Base-by-base conservation (phyloP, 2,888 invertebrate species). In the Idaea aversata region DNA sequence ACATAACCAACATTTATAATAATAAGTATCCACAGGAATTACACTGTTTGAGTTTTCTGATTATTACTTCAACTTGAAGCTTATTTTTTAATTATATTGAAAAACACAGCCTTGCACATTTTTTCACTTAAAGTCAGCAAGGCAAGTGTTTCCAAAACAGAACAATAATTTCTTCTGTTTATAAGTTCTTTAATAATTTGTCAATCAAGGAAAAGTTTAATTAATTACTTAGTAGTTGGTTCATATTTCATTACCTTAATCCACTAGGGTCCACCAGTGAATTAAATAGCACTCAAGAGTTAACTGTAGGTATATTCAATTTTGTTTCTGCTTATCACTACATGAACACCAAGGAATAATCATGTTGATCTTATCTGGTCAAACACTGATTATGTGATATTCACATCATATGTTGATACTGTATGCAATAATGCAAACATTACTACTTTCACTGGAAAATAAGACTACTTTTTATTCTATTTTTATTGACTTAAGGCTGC, bases 281-380 rank as follows among this genome's bases (percentile, higher is more conserved):
- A n/a, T n/a, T n/a, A n/a, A n/a, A n/a, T n/a, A n/a, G 25, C 25
- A 25, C 25, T 25, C 25, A 2, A 3, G 25, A 25, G 25, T 25
- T 25, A 2, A 25, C 25, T 25, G 25, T 25, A 25, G 25, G 25
- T 25, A 13, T 47, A 47, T 47, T 47, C 47, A 47, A 47, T 47
- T 13, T 47, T 47, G 10, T 47, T 47, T 47, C 47, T 10, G 36
- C 59, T 58, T 63, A 59, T 59, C 38, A 61, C 34, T 87, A 72
- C 16, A 36, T 15, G 59, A 65, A 16, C 16, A 59, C 7, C 16
- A 16, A 57, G 15, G 47, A 47, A 57, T 25, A 62, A 62, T 59
- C 16, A 25, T 16, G 59, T 59, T 10, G 34, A 59, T 59, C 34
- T 34, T 59, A 16, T 47, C 47, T 47, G 5, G 7, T 6, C 13